A percentile compares a stretch with the other conserved stretches of the same genome.
phyloP scores from a whole-genome alignment of 2,797 vertebrate species.

The Rhynchonycteris naso region DNA sequence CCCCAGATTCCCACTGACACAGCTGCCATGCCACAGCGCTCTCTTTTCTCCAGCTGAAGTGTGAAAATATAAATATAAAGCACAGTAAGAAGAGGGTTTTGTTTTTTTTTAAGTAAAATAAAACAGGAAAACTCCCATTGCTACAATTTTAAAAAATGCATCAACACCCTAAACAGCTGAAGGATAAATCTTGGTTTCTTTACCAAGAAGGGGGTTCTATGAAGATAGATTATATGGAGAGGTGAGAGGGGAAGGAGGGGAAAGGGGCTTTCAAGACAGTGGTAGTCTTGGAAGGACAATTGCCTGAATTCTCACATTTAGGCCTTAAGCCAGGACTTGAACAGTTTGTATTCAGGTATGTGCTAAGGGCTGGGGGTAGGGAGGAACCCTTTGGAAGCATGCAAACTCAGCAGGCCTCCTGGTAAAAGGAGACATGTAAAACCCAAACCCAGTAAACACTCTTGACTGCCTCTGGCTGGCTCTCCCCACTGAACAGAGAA shows the following conservation, averaged over 20 bases:
- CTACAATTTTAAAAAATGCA: not conserved
- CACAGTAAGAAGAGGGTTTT: not conserved
- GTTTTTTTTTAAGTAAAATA: not conserved
- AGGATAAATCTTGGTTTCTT: not conserved
- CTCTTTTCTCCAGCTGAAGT: not conserved
- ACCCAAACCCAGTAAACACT: not conserved
- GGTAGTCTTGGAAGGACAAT: not conserved
- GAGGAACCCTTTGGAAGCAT: not conserved
- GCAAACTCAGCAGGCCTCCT: not conserved
- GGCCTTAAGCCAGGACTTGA: not conserved
- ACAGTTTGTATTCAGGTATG: not conserved
- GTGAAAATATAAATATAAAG: conserved; percentile 39
- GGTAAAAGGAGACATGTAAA: conserved; percentile 30
- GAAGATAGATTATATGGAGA: not conserved
- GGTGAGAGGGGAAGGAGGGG: no score
- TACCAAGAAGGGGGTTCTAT: not conserved
- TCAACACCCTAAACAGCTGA: not conserved
- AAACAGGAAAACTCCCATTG: not conserved
- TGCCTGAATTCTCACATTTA: not conserved
- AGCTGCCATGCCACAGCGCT: not conserved
- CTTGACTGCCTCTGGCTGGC: not conserved
- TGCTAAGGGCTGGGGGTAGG: rapidly evolving
- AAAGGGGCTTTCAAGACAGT: not conserved
- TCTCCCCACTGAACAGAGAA: not conserved
- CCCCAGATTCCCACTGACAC: not conserved